Conservation (phyloP, 2,888 invertebrate species). For the Anoplius nigerrimus region DNA sequence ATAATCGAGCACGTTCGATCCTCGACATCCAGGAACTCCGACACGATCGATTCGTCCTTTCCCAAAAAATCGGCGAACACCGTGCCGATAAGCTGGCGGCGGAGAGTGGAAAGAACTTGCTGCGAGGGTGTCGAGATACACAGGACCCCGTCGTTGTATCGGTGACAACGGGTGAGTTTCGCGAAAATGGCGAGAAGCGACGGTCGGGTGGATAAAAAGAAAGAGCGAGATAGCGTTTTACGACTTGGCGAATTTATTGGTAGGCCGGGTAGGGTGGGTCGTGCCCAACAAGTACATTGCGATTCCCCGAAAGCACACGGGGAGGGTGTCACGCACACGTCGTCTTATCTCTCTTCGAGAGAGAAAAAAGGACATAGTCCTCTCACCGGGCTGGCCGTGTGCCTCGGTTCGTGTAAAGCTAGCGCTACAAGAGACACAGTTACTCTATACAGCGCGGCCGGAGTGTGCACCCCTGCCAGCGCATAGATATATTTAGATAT, state of each 20-base stretch:
- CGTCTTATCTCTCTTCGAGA: constrained; percentile 51
- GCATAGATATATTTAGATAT: constrained; percentile 46
- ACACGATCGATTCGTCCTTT: not conserved
- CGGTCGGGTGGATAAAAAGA: constrained; percentile 14
- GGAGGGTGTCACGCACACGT: constrained; percentile 52
- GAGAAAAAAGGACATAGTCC: constrained; percentile 33
- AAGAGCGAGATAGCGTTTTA: constrained; percentile 57
- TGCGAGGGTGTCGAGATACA: not conserved
- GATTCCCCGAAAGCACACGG: constrained; percentile 65
- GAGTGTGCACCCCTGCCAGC: too few relatives aligned
- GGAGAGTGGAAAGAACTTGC: not conserved
- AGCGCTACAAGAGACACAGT: constrained; percentile 57
- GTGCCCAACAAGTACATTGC: constrained; percentile 68
- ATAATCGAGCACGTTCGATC: too few relatives aligned
- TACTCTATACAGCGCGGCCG: constrained; percentile 47
- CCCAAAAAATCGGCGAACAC: not conserved
- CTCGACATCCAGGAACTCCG: too few relatives aligned
- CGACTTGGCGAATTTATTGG: constrained; percentile 71
- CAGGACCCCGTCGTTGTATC: not conserved
- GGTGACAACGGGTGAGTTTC: too few relatives aligned
- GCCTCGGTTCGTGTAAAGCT: constrained; percentile 58
- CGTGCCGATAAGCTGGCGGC: not conserved
- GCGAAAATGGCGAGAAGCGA: not conserved
- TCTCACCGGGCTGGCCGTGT: constrained; percentile 51
- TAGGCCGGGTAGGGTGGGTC: constrained; percentile 64